Base-by-base conservation (phyloP, 2,113 vertebrate species). In the Pituophis catenifer region DNA sequence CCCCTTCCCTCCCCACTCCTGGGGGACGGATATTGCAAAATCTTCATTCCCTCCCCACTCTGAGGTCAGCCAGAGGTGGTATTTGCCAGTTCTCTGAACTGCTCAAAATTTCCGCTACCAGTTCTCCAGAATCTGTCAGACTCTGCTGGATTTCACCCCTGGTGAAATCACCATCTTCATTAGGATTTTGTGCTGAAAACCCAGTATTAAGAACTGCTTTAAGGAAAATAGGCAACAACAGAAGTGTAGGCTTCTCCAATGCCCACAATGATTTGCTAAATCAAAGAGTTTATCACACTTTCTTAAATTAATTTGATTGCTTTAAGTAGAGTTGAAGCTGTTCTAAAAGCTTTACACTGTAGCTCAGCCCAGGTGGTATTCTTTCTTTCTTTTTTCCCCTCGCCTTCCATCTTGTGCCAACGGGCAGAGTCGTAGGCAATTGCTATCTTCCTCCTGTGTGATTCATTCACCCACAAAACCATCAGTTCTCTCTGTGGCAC, bases 391-490 rank as follows among this genome's bases (percentile, higher is more conserved):
- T n/a, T 91, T 3, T 0, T 23, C 29, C 57, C 90, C 50, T 50
- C 92, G 90, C 89, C 11, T 38, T 91, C 91, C 5, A 88, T 93
- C 86, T 65, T 92, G 93, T 94, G 92, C 89, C 96, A 95, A n/a
- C 92, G 95, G 94, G 91, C 89, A 94, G 89, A 92, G 94, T 92
- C 88, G 38, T 85, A 10, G 85, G 50, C 75, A 91, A 89, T 95
- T 93, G 23, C 95, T 94, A 1, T 90, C 48, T 86, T 81, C 89
- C 53, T 65, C 54, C 87, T 93, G 33, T 94, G 94, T 93, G 95
- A 96, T 95, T 95, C 65, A 94, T 94, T 95, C 93, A 91, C 70
- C 89, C 94, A 94, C 93, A 96, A 96, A 96, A 95, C 89, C 94
- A 94, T 95, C 94, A 91, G 86, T 95, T 95, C 94, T 94, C 93